Conservation (phyloP, 1,140 invertebrate species). For the Sminthurinus signatus region DNA sequence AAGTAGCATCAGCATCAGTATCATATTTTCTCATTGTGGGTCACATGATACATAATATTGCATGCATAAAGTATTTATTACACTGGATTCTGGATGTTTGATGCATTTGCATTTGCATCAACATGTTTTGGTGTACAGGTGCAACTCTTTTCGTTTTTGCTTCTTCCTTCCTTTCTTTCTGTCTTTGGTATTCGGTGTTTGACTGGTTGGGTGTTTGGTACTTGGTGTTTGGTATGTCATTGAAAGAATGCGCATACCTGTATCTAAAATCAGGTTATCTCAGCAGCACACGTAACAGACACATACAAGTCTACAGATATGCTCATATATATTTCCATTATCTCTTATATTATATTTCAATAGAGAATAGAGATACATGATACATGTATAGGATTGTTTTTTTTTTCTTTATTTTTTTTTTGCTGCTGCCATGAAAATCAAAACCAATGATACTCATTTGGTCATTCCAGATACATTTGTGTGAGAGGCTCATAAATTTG, state of each 20-base stretch:
- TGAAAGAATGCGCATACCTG: too few relatives aligned
- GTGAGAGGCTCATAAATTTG: slow-evolving; percentile 34
- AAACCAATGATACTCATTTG: slow-evolving; percentile 23
- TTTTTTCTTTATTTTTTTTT: slow-evolving; percentile 9
- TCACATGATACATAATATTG: neutral
- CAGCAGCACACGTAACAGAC: neutral
- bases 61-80: neutral
- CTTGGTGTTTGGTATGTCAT: too few relatives aligned
- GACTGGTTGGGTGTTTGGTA: too few relatives aligned
- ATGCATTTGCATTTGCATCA: neutral
- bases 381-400: too few relatives aligned
- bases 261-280: too few relatives aligned
- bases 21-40: neutral
- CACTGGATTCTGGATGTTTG: neutral
- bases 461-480: slow-evolving; percentile 12
- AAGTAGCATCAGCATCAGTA: neutral
- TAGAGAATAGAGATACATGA: too few relatives aligned
- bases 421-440: slow-evolving; percentile 9
- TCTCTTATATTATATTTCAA: slow-evolving; percentile 5
- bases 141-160: too few relatives aligned
- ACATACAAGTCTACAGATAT: neutral
- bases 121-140: too few relatives aligned
- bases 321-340: neutral
- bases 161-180: too few relatives aligned
- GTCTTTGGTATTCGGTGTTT: too few relatives aligned